Base-by-base conservation (phyloP, 92 coral and sea anemone genomes). In the Nematostella vectensis region DNA sequence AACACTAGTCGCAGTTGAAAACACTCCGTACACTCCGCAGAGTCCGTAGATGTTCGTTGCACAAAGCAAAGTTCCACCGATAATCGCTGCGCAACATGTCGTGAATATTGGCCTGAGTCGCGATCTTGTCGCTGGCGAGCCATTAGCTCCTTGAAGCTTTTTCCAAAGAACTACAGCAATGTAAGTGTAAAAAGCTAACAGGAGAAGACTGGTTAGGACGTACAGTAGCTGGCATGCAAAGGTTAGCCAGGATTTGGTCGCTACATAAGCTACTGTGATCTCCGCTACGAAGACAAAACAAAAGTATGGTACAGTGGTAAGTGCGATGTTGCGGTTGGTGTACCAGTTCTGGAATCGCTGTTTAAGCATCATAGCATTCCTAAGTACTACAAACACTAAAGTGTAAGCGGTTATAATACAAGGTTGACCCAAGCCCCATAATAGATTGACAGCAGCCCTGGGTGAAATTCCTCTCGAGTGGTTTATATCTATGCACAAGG, bases 371-470 rank as follows among this genome's bases (percentile, higher is more conserved):
- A 84, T 55, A 8, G 87, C 94, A 59, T 84, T 84, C 47, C 75
- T 75, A 24, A 79, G 77, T 17, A 84, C 85, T n/a, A 75, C 53
- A 38, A 84, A 84, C 21, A 84, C 57, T 11, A 84, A 72, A 0
- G 79, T 51, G 64, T 74, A 84, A 8, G 87, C 83, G 0, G 87
- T 71, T 29, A 84, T 62, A 23, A 84, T 30, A 11, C 94, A 79
- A 13, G 94, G 94, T 44, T 84, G 87, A 2, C 83, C 94, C 0
- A 75, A 12, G 3, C 87, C 94, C 94, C 94, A 84, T 1, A 84
- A 48, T 21, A 79, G 21, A 27, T 79, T 82, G 29, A 74, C 48
- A 2, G 65, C 65, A 16, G 37, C 47, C 0, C 55, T 54, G 1
- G 87, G 87, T 26, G 69, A 53, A 29, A 61, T 20, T 29, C 70